Evolutionary conservation across 2,113 vertebrate genomes (phyloP), one percentile per base, ranked within the genome.

Genomic region (Notothenia rossii): DNA sequence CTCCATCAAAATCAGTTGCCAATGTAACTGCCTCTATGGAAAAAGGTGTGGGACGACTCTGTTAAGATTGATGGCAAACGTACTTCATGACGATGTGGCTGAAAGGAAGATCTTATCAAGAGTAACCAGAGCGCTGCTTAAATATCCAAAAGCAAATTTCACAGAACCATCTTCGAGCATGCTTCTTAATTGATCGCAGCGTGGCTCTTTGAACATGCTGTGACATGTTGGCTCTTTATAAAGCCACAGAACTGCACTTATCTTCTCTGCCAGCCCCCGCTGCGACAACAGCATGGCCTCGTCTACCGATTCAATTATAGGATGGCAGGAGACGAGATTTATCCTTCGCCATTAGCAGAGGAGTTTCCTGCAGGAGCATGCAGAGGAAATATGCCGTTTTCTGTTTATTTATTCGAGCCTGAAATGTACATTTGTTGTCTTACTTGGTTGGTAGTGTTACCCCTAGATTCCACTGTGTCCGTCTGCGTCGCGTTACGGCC

Each of bases 261-360:
- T 87, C 86, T 72, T 84, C 55, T 76, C 40, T 60, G 66, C 70
- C 72, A 71, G 77, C 74, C 50, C 68, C 73, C 29, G 10, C 83
- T 55, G 84, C 79, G 86, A 85, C 86, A 85, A 78, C 87, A 46
- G 75, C 78, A 77, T 36, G 79, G 50, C 77, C 72, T 68, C 71
- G 80, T 82, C 85, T 74, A 75, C 78, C 84, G 63, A 85, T 90
- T 91, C 65, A 81, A 89, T 91, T 90, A 93, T 50, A 0, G n/a
- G 22, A 73, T 83, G 83, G 83, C 83, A 77, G 64, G 61, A 84
- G 74, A 77, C 77, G 25, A 79, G 81, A 75, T 53, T 77, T 83
- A 84, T 83, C 79, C 81, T 81, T 73, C 50, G 59, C 81, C 72
- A 77, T 86, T 80, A 78, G 69, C 48, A 25, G 29, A 78, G 72